Conservation (phyloP, 1,140 invertebrate species). For the Plutomurus gul region DNA sequence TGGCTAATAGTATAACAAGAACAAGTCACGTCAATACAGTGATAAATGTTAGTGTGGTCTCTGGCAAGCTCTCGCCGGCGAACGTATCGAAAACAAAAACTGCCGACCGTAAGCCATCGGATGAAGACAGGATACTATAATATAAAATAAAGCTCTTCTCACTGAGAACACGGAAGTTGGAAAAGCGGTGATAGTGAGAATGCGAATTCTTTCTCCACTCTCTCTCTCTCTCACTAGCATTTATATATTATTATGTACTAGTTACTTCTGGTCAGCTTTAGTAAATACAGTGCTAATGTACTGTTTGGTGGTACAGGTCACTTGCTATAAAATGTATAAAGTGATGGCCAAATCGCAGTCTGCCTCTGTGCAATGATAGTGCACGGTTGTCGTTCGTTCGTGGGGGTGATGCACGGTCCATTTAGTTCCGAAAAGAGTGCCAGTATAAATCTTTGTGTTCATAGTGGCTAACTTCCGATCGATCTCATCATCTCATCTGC, state of each 20-base stretch:
- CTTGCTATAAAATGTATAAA: too few species aligned
- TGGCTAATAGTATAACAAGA: too few species aligned
- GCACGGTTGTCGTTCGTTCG: background rate
- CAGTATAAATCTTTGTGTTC: constrained; percentile 27
- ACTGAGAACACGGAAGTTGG: constrained; percentile 21
- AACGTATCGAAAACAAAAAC: background rate
- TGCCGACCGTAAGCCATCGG: background rate
- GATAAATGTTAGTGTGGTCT: too few species aligned
- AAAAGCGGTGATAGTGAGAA: constrained; percentile 6
- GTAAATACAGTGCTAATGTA: too few species aligned
- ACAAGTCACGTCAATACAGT: too few species aligned
- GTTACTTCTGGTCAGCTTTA: too few species aligned
- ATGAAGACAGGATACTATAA: constrained; percentile 29
- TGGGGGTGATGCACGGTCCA: constrained; percentile 4
- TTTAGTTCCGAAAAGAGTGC: constrained; percentile 19
- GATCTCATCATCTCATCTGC: constrained; percentile 25
- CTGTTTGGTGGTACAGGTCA: too few species aligned
- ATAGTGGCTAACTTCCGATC: constrained; percentile 28
- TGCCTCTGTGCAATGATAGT: too few species aligned
- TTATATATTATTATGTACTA: too few species aligned
- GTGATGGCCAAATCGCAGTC: too few species aligned
- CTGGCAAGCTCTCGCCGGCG: background rate
- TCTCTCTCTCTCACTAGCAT: background rate
- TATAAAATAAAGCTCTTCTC: constrained; percentile 27
- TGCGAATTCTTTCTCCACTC: background rate